Conservation (phyloP, 2,888 invertebrate genomes). For the Rhyacophila evoluta region DNA sequence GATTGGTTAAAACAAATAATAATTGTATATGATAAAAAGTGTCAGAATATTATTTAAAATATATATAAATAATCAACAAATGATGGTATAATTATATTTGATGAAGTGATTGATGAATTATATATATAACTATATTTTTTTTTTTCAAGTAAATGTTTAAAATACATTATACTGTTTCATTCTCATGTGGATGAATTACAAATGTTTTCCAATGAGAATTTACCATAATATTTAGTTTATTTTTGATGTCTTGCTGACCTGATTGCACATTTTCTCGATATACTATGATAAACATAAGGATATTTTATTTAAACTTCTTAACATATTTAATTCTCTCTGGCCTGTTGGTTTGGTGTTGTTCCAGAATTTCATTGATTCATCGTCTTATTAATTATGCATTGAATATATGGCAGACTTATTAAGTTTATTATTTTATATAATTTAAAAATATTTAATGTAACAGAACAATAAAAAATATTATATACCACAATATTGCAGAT, state of each 20-base stretch:
- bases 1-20: constrained; percentile 17
- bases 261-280: not conserved
- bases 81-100: not conserved
- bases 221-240: not conserved
- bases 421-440: constrained; percentile 18
- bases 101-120: not conserved
- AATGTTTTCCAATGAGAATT: too few species aligned
- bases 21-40: not conserved
- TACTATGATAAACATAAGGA: not conserved
- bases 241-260: not conserved
- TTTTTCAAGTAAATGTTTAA: too few species aligned
- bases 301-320: not conserved
- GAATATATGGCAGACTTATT: constrained; percentile 8
- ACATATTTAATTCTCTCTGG: not conserved
- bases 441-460: constrained; percentile 11
- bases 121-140: not conserved
- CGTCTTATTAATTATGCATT: not conserved
- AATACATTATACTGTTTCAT: too few species aligned
- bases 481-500: not conserved
- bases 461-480: constrained; percentile 15
- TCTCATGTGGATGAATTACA: too few species aligned
- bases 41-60: constrained; percentile 9
- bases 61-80: constrained; percentile 9
- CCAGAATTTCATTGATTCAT: constrained; percentile 53
- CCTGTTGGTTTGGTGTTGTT: constrained; percentile 43